These are phyloP conservation scores for Ochropleura plecta DNA, from an alignment of 2,888 invertebrate genomes.

Conservation along the genomic window DNA sequence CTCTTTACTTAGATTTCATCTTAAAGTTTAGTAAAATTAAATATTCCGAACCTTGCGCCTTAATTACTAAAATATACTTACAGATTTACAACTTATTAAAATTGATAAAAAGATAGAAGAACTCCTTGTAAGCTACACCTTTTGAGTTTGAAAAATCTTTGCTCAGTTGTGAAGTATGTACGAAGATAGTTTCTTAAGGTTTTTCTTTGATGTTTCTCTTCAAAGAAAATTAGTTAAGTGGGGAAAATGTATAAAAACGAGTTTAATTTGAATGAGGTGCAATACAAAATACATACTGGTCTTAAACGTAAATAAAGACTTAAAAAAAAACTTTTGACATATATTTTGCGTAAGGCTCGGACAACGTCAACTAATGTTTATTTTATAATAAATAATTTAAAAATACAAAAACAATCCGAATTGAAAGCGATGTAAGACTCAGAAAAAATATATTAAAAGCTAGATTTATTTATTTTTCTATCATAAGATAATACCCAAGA, in stretches of 20 bases:
- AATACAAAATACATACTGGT: neutral
- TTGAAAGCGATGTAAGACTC: neutral
- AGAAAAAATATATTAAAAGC: neutral
- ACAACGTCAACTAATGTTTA: too few species aligned
- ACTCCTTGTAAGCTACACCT: slow-evolving; percentile 12
- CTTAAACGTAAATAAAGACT: neutral
- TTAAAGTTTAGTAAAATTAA: neutral
- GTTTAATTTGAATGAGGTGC: neutral
- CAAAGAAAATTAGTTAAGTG: neutral
- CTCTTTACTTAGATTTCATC: neutral
- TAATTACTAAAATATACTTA: neutral
- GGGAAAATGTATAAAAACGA: slow-evolving; percentile 14
- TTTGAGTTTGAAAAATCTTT: slow-evolving; percentile 26
- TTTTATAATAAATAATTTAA: too few species aligned
- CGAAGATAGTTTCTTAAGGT: slow-evolving; percentile 20
- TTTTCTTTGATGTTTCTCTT: slow-evolving; percentile 7
- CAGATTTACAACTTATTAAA: slow-evolving; percentile 27
- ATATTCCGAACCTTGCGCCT: neutral
- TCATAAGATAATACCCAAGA: too few species aligned
- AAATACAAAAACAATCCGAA: too few species aligned
- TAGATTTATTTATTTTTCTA: too few species aligned
- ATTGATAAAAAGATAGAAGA: slow-evolving; percentile 19
- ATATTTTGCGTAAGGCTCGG: neutral
- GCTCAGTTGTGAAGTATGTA: slow-evolving; percentile 33
- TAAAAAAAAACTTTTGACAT: neutral